Evolutionary conservation across 2,888 invertebrate genomes (phyloP).

Genomic region (Prionchulus punctatus): DNA sequence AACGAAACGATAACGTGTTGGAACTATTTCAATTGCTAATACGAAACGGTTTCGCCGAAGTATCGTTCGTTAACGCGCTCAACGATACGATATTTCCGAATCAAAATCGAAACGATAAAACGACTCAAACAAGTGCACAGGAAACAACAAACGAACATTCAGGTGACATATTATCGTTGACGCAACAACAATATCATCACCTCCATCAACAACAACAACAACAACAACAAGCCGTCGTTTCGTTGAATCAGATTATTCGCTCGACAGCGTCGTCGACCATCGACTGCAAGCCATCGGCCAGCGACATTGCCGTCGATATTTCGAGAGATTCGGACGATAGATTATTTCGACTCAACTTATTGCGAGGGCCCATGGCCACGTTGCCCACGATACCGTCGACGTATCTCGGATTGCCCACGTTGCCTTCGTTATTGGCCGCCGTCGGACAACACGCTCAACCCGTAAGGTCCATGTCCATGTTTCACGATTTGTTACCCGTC

Average conservation of each 20-base stretch:
- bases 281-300: too few relatives aligned
- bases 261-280: too few relatives aligned
- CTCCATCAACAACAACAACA: too few relatives aligned
- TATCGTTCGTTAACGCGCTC: conserved; percentile 18
- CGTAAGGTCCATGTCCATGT: too few relatives aligned
- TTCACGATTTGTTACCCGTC: too few relatives aligned
- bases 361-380: neutral
- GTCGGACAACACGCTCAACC: neutral
- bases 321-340: too few relatives aligned
- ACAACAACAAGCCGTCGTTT: too few relatives aligned
- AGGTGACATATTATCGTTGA: too few relatives aligned
- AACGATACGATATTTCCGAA: neutral
- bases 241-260: too few relatives aligned
- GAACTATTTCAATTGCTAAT: conserved; percentile 9
- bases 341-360: neutral
- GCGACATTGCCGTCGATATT: too few relatives aligned
- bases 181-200: too few relatives aligned
- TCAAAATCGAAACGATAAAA: neutral
- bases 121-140: neutral
- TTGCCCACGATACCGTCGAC: neutral
- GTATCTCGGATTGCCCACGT: neutral
- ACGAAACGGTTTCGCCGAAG: conserved; percentile 14
- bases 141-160: too few relatives aligned
- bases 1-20: conserved; percentile 9
- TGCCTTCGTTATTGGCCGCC: neutral